Evolutionary conservation across 2,888 invertebrate genomes (phyloP), one percentile per base, ranked within the genome.

Genomic region (Lucinisca nassula): DNA sequence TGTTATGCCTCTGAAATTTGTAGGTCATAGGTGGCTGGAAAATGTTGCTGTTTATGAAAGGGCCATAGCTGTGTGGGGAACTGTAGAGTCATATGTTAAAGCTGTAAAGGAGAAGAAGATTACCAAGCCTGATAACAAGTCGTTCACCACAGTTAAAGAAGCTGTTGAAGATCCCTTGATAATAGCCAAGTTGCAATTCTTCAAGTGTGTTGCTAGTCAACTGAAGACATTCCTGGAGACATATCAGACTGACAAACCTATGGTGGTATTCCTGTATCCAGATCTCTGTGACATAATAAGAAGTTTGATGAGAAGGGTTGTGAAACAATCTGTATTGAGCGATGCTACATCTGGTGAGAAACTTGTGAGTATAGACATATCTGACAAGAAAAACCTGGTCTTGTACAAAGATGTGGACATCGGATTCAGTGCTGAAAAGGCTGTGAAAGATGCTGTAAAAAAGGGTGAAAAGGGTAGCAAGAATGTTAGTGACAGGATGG

Each of bases 1-100:
- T 35, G 12, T 82, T 67, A 92, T 95, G 79, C 94, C 95, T n/a
- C 49, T 93, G 38, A 94, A 95, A 81, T 95, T 90, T 84, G 84
- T 77, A 2, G 78, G 78, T 51, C 90, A 91, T 70, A 40, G 89
- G n/a, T 91, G 91, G 88, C 51, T 92, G 17, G 90, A 92, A 76
- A 92, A 91, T 84, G 84, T 89, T 12, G 82, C 77, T 51, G 91
- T 88, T 35, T 80, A 30, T 27, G 77, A 90, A 32, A 82, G 92
- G 32, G 84, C 87, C 21, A 32, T 92, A 4, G 30, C 37, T 14
- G 74, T 91, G 2, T 87, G 82, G 80, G 30, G 37, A 10, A 35
- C 35, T 35, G 45, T 91, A 17, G 67, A 75, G n/a, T 45, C 37
- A 32, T 91, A 89, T 85, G 87, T 90, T 6, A 81, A 87, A 58